Conservation (phyloP, 2,888 invertebrate species). For the Ochropleura plecta region DNA sequence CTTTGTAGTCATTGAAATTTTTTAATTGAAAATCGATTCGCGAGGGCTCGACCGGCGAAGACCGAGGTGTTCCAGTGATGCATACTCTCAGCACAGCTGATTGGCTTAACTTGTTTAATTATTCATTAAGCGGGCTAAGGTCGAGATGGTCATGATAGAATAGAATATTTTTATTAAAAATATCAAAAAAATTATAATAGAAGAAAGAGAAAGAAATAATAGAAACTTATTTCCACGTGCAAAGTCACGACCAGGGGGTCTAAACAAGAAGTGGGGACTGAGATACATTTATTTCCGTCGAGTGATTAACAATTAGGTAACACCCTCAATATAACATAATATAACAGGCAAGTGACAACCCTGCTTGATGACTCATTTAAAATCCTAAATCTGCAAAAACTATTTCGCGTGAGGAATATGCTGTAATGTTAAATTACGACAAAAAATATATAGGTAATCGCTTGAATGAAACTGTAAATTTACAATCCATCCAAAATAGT, state of each 20-base stretch:
- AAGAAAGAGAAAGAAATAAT: no score
- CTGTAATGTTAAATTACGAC: not conserved
- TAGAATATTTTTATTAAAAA: no score
- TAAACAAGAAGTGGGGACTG: not conserved
- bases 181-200: no score
- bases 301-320: no score
- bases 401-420: not conserved
- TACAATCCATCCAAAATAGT: constrained; percentile 21
- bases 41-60: not conserved
- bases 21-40: constrained; percentile 48
- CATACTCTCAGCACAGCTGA: not conserved
- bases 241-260: not conserved
- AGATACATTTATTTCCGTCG: not conserved
- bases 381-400: constrained; percentile 16
- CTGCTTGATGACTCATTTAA: no score
- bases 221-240: not conserved
- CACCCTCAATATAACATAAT: no score
- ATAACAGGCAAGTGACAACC: no score
- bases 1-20: constrained; percentile 29
- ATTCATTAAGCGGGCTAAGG: no score
- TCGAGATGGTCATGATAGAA: no score
- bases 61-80: not conserved
- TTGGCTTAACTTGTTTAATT: constrained; percentile 8
- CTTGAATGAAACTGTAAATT: constrained; percentile 1
- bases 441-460: constrained; percentile 3